Base-by-base conservation (phyloP, 2,888 invertebrate genomes). In the Eutolmus rufibarbis region DNA sequence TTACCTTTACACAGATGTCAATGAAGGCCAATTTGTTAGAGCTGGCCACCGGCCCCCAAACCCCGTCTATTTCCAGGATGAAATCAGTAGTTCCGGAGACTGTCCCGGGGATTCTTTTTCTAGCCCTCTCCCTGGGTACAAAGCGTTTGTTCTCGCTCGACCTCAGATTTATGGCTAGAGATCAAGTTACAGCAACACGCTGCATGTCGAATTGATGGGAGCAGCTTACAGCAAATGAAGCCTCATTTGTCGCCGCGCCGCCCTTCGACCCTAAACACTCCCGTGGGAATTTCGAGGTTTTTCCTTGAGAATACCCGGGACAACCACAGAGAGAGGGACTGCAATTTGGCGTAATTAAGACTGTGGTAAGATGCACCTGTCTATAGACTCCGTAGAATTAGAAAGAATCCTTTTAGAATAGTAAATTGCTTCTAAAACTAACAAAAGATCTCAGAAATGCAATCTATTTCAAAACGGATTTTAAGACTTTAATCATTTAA, bases 1-100 rank as follows among this genome's bases (percentile, higher is more conserved):
- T 87, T 87, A 81, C 81, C 87, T 82, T 82, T 87, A 87, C 87
- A 87, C 74, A 87, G 51, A 87, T 87, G 81, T 87, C 87, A 87
- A 87, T 87, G 82, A 87, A 81, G 43, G 28, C 76, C 76, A 87
- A 87, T 87, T 87, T 87, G 87, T 87, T 82, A 82, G 31, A 57
- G 5, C 57, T 37, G 66, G 1, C n/a, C 31, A 31, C 37, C 37
- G 12, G 23, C 0, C 16, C 23, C 19, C 28, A 56, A 12, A 76
- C 37, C n/a, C n/a, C 16, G 19, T 51, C 28, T 16, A 56, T 31
- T 56, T 66, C 9, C 66, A 28, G 66, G 28, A 66, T 9, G 19
- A 66, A 51, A 23, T 56, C 81, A 31, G 56, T 57, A 57, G 57
- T 57, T 82, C 37, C 37, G 19, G 37, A 37, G 28, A 57, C 56